Base-by-base conservation (phyloP, 2,888 invertebrate genomes). In the Pemphredon lugubris region DNA sequence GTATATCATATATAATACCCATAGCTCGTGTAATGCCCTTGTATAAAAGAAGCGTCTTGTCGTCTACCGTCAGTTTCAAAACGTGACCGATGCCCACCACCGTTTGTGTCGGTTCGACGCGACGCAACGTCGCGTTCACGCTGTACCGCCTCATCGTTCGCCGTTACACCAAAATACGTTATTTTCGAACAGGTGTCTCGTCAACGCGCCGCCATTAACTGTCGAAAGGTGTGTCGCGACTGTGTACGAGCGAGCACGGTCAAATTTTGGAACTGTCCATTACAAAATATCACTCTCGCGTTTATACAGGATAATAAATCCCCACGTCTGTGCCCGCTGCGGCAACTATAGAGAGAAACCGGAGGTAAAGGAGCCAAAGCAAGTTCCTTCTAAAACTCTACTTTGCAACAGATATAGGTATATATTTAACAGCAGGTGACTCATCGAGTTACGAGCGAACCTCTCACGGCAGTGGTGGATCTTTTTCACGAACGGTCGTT, bases 1-100 rank as follows among this genome's bases (percentile, higher is more conserved):
- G 55, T 58, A 66, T 69, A 47, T 67, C 14, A 59, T 68, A 55
- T 63, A 45, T 32, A 51, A 72, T 75, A 73, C 72, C 65, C 73
- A 73, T 68, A 77, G 75, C 55, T 69, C 72, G 72, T 67, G 50
- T 65, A 69, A 60, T 59, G n/a, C n/a, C 66, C 64, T 69, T 71
- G 61, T 77, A 65, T 40, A 73, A 66, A 61, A 61, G 48, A 48
- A 67, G 73, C 73, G 53, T 73, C 58, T 68, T 32, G 26, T 68
- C 58, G 68, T 65, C 68, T 64, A 55, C 34, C 7, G 73, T 64
- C 60, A 44, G 66, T 68, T 76, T 76, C 76, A 68, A 73, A 51
- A 77, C 66, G 30, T 66, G 67, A 72, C 72, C 30, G 53, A 69
- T 21, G 20, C 5, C 13, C 11, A 11, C 16, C 32, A 21, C 30